Evolutionary conservation across 2,113 vertebrate genomes (phyloP), one percentile per base, ranked within the genome.

Genomic region (Centropus unirufus): DNA sequence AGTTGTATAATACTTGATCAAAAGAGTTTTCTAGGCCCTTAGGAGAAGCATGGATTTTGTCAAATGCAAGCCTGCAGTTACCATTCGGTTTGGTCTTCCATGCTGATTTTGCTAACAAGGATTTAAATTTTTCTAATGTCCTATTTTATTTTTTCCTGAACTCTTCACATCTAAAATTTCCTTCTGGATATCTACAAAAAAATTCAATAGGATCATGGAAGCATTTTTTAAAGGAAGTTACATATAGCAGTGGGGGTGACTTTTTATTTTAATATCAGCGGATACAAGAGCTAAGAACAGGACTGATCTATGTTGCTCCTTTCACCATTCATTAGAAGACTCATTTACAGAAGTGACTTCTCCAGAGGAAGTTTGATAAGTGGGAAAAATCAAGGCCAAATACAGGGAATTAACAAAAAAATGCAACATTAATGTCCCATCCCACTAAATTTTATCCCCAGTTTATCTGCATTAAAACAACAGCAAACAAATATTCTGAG

Each of bases 201-300:
- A 92, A 36, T 54, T 58, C 27, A 75, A 2, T 2, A 59, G 2
- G 29, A 32, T 29, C 16, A 29, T 11, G 16, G 26, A 7, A 54
- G 1, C 0, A 0, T 54, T 14, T n/a, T 34, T 46, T 64, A 19
- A 6, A n/a, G 9, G 23, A 82, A 57, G 2, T 78, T 39, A 14
- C 20, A 44, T 23, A 55, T 9, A 68, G 15, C 14, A 34, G 12
- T 36, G 21, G 49, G 9, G 4, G 9, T 29, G 11, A 62, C 4
- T 69, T 67, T 11, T 3, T 26, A 47, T 85, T 82, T 82, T 78
- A 46, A 39, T 52, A 39, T 18, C 40, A 66, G 30, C 61, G 13
- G 14, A 44, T n/a, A 34, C 12, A 69, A 70, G 27, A 58, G 5
- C 21, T 57, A 29, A 49, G 16, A 69, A 66, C 12, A 46, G 42